These are phyloP conservation scores for Condylura cristata DNA, from an alignment of 2,113 vertebrate genomes.

Conservation along the genomic window DNA sequence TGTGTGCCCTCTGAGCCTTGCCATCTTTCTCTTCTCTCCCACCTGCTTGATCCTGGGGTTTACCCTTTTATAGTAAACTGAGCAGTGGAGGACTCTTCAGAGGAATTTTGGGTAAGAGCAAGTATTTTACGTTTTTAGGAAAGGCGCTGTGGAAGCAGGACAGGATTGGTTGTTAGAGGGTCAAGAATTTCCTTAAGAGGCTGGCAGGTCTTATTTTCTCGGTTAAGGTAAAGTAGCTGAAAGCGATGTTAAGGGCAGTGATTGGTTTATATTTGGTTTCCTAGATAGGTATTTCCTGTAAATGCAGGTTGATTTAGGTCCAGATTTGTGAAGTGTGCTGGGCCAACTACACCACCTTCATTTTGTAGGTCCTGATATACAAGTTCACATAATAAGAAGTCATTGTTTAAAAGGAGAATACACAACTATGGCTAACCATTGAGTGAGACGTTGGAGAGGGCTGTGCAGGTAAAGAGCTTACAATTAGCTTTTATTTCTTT, in stretches of 20 bases:
- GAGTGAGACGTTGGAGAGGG: background rate
- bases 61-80: background rate
- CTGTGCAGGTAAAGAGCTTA: background rate
- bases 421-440: background rate
- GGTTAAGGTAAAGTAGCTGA: background rate
- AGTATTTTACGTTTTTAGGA: background rate
- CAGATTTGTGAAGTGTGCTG: background rate
- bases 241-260: background rate
- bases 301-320: background rate
- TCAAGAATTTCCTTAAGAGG: background rate
- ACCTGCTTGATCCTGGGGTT: background rate
- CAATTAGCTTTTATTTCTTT: background rate
- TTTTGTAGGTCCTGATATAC: background rate
- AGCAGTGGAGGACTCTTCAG: background rate
- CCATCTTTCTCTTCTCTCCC: background rate
- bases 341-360: background rate
- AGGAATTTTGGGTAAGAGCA: background rate
- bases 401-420: background rate
- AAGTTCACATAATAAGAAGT: background rate
- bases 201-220: background rate
- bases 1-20: background rate
- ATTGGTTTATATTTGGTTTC: background rate
- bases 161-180: background rate
- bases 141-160: background rate
- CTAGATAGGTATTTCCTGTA: background rate